Percentiles rank a stretch among this genome's conserved stretches.
Conservation (phyloP, 1,140 invertebrate species). For the Riptortus pedestris region DNA sequence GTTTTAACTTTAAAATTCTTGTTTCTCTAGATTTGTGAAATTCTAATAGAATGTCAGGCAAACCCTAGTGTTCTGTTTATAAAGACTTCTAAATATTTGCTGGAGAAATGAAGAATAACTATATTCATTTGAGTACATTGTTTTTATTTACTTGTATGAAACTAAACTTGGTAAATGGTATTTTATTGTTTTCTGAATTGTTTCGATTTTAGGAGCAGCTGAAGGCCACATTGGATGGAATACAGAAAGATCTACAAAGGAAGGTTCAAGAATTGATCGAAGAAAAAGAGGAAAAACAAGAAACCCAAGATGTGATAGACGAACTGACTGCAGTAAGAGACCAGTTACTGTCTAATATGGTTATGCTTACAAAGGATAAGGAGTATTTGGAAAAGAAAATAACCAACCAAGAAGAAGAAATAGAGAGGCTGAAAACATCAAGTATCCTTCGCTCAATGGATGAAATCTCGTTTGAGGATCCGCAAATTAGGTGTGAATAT, state of each 20-base stretch:
- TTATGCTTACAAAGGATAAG: conserved; percentile 30
- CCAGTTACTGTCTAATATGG: conserved; percentile 34
- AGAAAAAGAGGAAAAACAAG: conserved; percentile 32
- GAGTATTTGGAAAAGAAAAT: conserved; percentile 26
- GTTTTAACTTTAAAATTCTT: too few species aligned
- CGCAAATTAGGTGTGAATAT: conserved; percentile 9
- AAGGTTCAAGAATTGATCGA: conserved; percentile 34
- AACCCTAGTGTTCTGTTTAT: too few species aligned
- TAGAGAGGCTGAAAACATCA: neutral
- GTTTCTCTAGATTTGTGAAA: too few species aligned
- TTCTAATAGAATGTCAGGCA: too few species aligned
- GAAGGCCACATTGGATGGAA: conserved; percentile 27
- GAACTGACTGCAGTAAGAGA: conserved; percentile 33
- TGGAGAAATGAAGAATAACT: too few species aligned
- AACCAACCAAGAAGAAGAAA: neutral
- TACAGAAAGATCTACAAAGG: conserved; percentile 34
- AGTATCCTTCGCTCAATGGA: conserved; percentile 1
- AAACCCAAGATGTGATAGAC: conserved; percentile 10
- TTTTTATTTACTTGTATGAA: too few species aligned
- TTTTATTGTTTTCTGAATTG: neutral
- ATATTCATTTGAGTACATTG: too few species aligned
- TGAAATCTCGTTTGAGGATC: neutral
- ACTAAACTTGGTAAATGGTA: too few species aligned
- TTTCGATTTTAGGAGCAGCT: neutral
- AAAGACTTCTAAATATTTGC: too few species aligned